phyloP scores from a whole-genome alignment of 2,888 invertebrate species.

The Cantharis nigra region DNA sequence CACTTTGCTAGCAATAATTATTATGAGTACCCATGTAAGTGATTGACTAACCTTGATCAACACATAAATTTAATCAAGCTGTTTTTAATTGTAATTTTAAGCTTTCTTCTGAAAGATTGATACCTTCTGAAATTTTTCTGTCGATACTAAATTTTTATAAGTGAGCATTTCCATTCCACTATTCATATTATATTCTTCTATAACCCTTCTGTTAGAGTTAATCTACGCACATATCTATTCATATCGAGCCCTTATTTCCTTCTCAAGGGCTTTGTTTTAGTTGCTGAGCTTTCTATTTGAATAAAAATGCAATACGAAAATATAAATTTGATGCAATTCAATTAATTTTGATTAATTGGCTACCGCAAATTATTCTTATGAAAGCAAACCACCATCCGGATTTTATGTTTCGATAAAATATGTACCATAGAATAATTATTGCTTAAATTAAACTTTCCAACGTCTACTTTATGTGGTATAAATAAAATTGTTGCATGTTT shows the following conservation, averaged over 20 bases:
- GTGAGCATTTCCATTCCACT: background rate
- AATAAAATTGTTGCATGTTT: constrained; percentile 20
- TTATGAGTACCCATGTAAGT: background rate
- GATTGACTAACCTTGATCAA: background rate
- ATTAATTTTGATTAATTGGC: background rate
- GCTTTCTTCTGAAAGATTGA: background rate
- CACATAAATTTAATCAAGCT: background rate
- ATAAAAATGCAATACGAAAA: background rate
- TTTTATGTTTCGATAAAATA: background rate
- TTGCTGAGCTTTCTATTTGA: background rate
- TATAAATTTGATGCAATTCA: background rate
- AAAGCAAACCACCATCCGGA: background rate
- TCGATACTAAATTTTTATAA: background rate
- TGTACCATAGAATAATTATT: background rate
- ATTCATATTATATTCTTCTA: background rate
- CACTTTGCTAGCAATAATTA: constrained; percentile 6
- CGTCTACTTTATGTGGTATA: constrained; percentile 13
- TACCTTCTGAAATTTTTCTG: background rate
- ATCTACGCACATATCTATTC: background rate
- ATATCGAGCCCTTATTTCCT: background rate
- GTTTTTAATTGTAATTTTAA: background rate
- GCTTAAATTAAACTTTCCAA: background rate
- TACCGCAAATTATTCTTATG: background rate
- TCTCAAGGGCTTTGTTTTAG: background rate
- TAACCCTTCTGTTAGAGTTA: background rate